Evolutionary conservation across 2,797 vertebrate genomes (phyloP), one percentile per base, ranked within the genome.

Genomic region (Acridotheres tristis): DNA sequence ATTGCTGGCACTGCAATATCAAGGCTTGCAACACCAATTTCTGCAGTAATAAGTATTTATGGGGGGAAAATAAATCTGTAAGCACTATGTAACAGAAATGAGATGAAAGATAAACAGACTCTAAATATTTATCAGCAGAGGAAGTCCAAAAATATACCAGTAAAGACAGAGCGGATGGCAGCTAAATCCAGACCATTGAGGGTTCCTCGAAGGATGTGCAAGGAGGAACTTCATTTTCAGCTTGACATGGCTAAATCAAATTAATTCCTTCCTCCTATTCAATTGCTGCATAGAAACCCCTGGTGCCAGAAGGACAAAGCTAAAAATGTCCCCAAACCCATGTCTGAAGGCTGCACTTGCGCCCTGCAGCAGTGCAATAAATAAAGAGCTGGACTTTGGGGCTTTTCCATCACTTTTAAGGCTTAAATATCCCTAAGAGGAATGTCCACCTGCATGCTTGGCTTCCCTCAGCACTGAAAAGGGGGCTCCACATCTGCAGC

Each of bases 241-340:
- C 34, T 23, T 96, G 92, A 90, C 91, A 91, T 25, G 23, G 2
- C 66, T 85, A 83, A 93, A 94, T 92, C 76, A 94, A 94, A 95
- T 93, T 85, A 81, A 96, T 94, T 94, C 93, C 92, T 96, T 95
- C 94, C 95, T 94, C 89, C 94, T 72, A 96, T 97, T 97, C 89
- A 96, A 76, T 0, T 62, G 79, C 79, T 66, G n/a, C 73, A 47
- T 14, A 40, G 69, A 96, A 93, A 85, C 23, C 84, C 88, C 71
- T 38, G 76, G 50, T 83, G 74, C 63, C 88, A 92, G 54, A 79
- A 93, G 71, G 86, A 67, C 80, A 90, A 43, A 75, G 78, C 90
- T 94, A 95, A 93, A 90, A 95, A 90, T 9, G 71, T 76, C 88
- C 77, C 86, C 53, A 38, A n/a, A 16, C 1, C 69, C 48, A 4